Evolutionary conservation across 2,888 invertebrate species (phyloP).

Genomic region (Podotricha telesiphe): DNA sequence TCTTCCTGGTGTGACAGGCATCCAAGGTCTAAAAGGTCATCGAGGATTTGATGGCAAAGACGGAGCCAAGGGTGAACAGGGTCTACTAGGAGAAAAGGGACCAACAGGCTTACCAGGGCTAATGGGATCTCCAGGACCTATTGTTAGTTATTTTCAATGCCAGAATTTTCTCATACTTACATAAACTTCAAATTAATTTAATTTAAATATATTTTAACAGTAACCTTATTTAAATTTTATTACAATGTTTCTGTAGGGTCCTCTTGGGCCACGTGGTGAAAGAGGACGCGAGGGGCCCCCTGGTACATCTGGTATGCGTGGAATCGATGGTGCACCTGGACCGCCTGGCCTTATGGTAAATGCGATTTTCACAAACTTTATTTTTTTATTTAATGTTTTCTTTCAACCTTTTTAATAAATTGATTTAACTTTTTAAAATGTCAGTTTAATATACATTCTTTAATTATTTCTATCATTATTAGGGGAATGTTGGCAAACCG

Average conservation of each 20-base stretch:
- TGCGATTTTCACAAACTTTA: conserved; percentile 31
- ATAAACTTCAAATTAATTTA: neutral
- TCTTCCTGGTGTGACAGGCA: conserved; percentile 88
- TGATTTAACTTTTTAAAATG: neutral
- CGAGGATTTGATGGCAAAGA: conserved; percentile 91
- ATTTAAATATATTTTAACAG: neutral
- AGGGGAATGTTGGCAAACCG: conserved; percentile 91
- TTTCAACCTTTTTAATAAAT: too few species aligned
- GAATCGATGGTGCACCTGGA: conserved; percentile 90
- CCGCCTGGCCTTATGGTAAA: conserved; percentile 89
- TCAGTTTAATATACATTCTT: neutral
- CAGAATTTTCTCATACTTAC: neutral
- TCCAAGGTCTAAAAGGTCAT: conserved; percentile 93
- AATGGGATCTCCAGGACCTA: conserved; percentile 88
- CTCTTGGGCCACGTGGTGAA: conserved; percentile 91
- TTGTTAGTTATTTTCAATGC: conserved; percentile 71
- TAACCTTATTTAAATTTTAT: neutral
- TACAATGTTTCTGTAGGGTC: conserved; percentile 83
- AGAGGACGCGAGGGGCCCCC: conserved; percentile 92
- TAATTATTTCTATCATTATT: conserved; percentile 15
- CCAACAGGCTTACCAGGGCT: conserved; percentile 86
- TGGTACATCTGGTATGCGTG: conserved; percentile 90
- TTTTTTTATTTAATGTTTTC: too few species aligned
- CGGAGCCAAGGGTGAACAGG: conserved; percentile 92
- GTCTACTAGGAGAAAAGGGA: conserved; percentile 90